phyloP scores from a whole-genome alignment of 2,888 invertebrate genomes.

The Epinotia bilunana region DNA sequence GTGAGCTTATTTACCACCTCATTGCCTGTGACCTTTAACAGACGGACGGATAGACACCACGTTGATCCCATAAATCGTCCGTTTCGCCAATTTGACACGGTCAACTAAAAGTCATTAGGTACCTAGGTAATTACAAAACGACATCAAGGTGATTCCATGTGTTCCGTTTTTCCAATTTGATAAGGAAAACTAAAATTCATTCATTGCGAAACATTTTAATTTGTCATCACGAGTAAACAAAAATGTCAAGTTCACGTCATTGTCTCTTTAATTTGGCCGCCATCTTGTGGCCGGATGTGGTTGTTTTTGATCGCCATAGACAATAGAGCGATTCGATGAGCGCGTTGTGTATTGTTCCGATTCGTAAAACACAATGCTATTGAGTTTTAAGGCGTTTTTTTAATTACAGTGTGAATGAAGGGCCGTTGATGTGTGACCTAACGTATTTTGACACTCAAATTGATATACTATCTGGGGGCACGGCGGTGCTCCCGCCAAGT shows the following conservation, averaged over 20 bases:
- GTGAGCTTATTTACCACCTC: too few relatives aligned
- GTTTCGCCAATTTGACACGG: too few relatives aligned
- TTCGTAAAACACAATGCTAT: conserved; percentile 65
- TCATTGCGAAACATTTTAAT: not conserved
- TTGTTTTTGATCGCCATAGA: conserved; percentile 54
- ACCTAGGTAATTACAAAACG: too few relatives aligned
- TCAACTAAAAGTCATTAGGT: too few relatives aligned
- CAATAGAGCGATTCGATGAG: conserved; percentile 72
- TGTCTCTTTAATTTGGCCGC: conserved; percentile 49
- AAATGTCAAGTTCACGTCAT: conserved; percentile 27
- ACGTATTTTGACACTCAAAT: not conserved
- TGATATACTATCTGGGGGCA: not conserved
- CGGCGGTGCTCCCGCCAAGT: too few relatives aligned
- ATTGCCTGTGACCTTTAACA: too few relatives aligned
- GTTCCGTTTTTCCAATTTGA: not conserved
- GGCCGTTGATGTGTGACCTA: conserved; percentile 1
- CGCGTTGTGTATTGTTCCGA: conserved; percentile 69
- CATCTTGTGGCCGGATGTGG: conserved; percentile 61
- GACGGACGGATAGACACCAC: too few relatives aligned
- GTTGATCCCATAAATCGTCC: too few relatives aligned
- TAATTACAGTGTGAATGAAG: conserved; percentile 8
- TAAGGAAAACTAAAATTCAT: not conserved
- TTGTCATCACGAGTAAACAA: not conserved
- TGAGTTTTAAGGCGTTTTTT: conserved; percentile 49
- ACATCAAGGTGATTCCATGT: too few relatives aligned